phyloP scores from a whole-genome alignment of 2,113 vertebrate genomes.

The Paramormyrops kingsleyae region DNA sequence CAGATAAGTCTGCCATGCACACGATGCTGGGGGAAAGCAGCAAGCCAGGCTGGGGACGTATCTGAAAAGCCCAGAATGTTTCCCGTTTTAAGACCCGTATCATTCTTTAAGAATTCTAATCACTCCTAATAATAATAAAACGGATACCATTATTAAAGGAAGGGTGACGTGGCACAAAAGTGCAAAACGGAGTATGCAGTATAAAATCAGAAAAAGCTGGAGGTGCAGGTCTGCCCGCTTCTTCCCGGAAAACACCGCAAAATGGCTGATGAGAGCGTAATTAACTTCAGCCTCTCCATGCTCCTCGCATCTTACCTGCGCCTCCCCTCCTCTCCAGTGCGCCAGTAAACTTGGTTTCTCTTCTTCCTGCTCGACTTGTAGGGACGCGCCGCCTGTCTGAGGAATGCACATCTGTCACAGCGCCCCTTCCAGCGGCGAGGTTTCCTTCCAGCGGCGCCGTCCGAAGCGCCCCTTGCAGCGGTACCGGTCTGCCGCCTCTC shows the following conservation, averaged over 20 bases:
- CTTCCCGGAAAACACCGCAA: background rate
- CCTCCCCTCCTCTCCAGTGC: background rate
- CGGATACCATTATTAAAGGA: background rate
- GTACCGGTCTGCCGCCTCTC: background rate
- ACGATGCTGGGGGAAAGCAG: background rate
- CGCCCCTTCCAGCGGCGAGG: background rate
- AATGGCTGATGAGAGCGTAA: background rate
- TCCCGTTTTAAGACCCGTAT: background rate
- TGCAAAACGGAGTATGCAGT: background rate
- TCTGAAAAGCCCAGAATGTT: background rate
- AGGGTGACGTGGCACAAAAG: background rate
- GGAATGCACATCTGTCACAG: background rate
- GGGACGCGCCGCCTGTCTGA: background rate
- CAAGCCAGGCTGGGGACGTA: background rate
- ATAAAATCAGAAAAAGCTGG: background rate
- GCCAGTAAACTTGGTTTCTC: background rate
- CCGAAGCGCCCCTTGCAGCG: background rate
- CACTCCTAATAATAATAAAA: background rate
- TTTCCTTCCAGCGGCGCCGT: background rate
- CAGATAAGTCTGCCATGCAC: background rate
- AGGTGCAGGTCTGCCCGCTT: background rate
- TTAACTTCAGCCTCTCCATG: background rate
- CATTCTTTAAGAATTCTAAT: background rate
- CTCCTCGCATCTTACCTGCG: background rate
- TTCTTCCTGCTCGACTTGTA: background rate